Percentiles rank a stretch among this genome's conserved stretches.
phyloP scores from a whole-genome alignment of 2,113 vertebrate species.

The Brienomyrus brachyistius region DNA sequence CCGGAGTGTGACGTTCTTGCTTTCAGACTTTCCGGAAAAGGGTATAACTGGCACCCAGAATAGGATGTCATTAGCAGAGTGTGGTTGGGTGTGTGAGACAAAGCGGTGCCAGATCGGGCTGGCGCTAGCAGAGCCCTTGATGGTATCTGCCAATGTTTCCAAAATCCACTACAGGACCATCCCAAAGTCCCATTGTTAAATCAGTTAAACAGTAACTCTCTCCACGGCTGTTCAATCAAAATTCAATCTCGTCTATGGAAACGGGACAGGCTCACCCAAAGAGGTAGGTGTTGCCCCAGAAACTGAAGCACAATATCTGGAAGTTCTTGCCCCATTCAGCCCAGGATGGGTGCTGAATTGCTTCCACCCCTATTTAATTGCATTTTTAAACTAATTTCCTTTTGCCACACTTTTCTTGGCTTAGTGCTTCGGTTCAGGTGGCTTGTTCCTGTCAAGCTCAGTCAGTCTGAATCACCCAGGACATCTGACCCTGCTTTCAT shows the following conservation, averaged over 20 bases:
- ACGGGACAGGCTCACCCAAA: background rate
- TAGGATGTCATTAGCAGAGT: constrained; percentile 3
- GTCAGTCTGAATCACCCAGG: background rate
- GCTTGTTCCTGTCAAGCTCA: background rate
- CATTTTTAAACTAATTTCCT: background rate
- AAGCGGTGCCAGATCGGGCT: background rate
- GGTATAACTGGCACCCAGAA: background rate
- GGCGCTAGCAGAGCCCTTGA: background rate
- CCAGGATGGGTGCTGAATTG: constrained; percentile 6
- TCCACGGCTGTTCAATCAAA: background rate
- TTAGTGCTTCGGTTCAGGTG: background rate
- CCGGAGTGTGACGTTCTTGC: background rate
- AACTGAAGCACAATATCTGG: constrained; percentile 14
- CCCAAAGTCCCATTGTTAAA: background rate
- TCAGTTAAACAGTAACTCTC: background rate
- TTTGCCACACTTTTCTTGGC: background rate
- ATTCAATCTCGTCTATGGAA: background rate
- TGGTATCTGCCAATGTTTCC: constrained; percentile 14
- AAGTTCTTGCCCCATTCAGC: constrained; percentile 8
- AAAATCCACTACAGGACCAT: background rate
- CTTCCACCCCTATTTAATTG: background rate
- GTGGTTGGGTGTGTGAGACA: background rate
- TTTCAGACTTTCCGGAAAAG: background rate
- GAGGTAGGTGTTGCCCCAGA: constrained; percentile 14
- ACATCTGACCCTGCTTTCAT: background rate